phyloP scores from a whole-genome alignment of 2,888 invertebrate genomes.

The Pammene fasciana region DNA sequence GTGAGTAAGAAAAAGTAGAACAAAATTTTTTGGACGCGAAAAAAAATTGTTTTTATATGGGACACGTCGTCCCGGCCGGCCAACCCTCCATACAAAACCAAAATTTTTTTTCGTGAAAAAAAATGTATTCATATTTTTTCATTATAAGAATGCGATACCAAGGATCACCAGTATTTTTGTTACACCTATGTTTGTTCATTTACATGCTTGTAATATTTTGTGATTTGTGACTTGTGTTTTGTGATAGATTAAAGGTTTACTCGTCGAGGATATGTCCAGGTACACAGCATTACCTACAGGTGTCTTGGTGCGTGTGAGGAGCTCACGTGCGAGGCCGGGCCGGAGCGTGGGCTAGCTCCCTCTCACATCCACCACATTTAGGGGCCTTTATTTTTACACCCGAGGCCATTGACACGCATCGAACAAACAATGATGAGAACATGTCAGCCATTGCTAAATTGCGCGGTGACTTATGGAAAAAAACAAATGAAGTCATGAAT shows the following conservation, averaged over 20 bases:
- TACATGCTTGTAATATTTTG: too few relatives aligned
- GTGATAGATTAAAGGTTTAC: not conserved
- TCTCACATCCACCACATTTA: constrained; percentile 50
- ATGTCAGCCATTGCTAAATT: constrained; percentile 23
- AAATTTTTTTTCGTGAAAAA: too few relatives aligned
- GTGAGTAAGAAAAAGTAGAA: too few relatives aligned
- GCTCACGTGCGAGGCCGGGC: constrained; percentile 9
- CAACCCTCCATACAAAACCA: too few relatives aligned
- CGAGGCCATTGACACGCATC: constrained; percentile 58
- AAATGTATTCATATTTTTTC: too few relatives aligned
- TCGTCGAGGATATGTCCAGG: not conserved
- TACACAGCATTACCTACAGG: not conserved
- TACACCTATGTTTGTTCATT: too few relatives aligned
- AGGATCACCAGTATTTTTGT: too few relatives aligned
- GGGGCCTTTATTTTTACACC: constrained; percentile 67
- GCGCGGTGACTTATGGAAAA: constrained; percentile 20
- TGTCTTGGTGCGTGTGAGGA: not conserved
- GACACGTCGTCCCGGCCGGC: too few relatives aligned
- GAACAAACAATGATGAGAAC: constrained; percentile 43
- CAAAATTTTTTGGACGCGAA: too few relatives aligned
- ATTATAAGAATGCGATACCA: too few relatives aligned
- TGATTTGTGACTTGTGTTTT: too few relatives aligned
- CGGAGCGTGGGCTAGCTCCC: constrained; percentile 42
- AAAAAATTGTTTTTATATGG: too few relatives aligned
- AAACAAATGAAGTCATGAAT: constrained; percentile 18